Percentiles rank a stretch among this genome's conserved stretches.
Evolutionary conservation across 2,888 invertebrate species (phyloP).

Genomic region (Nomada ruficornis): DNA sequence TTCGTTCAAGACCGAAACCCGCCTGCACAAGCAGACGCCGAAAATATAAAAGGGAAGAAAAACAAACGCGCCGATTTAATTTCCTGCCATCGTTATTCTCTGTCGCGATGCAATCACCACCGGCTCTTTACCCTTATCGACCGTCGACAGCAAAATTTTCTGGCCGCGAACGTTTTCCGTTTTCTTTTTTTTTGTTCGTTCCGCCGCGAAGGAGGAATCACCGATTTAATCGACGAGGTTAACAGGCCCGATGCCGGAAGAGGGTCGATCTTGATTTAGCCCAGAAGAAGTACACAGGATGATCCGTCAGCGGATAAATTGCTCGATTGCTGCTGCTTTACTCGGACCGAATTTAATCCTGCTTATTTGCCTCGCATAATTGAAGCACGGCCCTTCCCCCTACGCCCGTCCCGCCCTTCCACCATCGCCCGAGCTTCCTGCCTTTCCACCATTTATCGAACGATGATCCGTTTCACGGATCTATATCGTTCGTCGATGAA

Average conservation of each 20-base stretch:
- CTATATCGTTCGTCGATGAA: neutral
- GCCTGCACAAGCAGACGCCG: no score
- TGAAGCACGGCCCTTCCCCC: slow-evolving; percentile 57
- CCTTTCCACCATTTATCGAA: slow-evolving; percentile 52
- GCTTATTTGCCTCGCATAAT: slow-evolving; percentile 69
- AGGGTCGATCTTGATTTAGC: slow-evolving; percentile 58
- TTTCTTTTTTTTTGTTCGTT: neutral
- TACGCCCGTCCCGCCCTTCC: neutral
- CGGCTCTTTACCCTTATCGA: neutral
- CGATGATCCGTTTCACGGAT: slow-evolving; percentile 43
- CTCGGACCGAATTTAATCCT: slow-evolving; percentile 65
- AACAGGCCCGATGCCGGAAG: slow-evolving; percentile 18
- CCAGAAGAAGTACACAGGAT: slow-evolving; percentile 48
- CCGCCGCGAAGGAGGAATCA: neutral
- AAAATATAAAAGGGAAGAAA: no score
- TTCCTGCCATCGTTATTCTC: slow-evolving; percentile 25
- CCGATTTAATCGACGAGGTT: slow-evolving; percentile 1
- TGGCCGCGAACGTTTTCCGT: neutral
- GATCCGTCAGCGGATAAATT: slow-evolving; percentile 60
- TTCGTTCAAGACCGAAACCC: neutral
- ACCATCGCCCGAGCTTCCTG: slow-evolving; percentile 16
- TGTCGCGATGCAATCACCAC: slow-evolving; percentile 14
- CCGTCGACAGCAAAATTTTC: slow-evolving; percentile 5
- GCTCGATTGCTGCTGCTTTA: slow-evolving; percentile 62
- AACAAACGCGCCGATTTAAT: slow-evolving; percentile 21